Conservation (phyloP, 1,140 invertebrate species). For the Cephus cinctus region DNA sequence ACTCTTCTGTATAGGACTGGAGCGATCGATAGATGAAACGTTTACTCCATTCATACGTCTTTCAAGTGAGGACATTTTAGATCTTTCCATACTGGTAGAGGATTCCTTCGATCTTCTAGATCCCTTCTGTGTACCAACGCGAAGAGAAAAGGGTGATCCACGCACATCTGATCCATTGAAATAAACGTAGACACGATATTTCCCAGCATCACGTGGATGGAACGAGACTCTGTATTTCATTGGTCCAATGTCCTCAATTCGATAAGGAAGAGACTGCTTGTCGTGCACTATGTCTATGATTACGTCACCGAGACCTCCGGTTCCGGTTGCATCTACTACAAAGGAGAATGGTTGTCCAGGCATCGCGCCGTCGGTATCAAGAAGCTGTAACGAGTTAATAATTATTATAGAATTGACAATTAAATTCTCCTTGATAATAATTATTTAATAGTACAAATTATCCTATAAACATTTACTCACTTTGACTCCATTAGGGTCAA, state of each 20-base stretch:
- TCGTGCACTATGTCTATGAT: conserved; percentile 86
- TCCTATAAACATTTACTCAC: conserved; percentile 51
- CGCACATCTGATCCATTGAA: conserved; percentile 96
- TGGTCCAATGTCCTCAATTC: conserved; percentile 78
- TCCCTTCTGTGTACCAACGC: conserved; percentile 69
- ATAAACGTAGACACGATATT: conserved; percentile 90
- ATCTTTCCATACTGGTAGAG: conserved; percentile 37
- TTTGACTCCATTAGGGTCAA: conserved; percentile 88
- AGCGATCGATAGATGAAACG: conserved; percentile 24
- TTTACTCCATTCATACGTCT: conserved; percentile 49
- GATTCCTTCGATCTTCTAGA: conserved; percentile 50
- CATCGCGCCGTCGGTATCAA: conserved; percentile 73
- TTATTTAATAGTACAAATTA: conserved; percentile 1
- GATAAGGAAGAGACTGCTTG: conserved; percentile 79
- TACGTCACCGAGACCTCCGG: conserved; percentile 85
- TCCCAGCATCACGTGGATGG: conserved; percentile 83
- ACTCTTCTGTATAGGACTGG: conserved; percentile 35
- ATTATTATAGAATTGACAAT: conserved; percentile 9
- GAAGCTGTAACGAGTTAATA: conserved; percentile 49
- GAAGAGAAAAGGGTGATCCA: conserved; percentile 80
- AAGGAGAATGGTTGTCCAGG: conserved; percentile 80
- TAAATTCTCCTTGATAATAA: neutral
- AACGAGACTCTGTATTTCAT: conserved; percentile 87
- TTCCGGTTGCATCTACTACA: conserved; percentile 77
- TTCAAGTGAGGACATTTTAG: conserved; percentile 43